phyloP scores from a whole-genome alignment of 1,140 invertebrate genomes.

The Zeugodacus cucurbitae region DNA sequence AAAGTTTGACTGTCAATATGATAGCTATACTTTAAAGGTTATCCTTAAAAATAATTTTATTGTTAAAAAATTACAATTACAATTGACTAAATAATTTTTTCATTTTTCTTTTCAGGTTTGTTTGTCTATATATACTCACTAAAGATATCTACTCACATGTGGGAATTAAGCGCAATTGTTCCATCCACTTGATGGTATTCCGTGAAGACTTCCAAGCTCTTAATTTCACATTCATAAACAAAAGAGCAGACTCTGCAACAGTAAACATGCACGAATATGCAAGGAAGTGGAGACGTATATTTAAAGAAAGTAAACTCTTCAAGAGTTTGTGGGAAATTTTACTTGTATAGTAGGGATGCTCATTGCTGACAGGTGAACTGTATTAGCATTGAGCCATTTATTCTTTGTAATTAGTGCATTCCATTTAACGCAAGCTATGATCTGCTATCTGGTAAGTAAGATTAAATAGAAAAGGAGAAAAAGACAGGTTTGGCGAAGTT shows the following conservation, averaged over 20 bases:
- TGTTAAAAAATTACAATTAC: not conserved
- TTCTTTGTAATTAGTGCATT: not conserved
- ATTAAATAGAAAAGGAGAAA: too few relatives aligned
- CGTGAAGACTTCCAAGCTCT: constrained; percentile 1
- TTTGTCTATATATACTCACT: not conserved
- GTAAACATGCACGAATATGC: not conserved
- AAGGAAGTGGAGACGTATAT: not conserved
- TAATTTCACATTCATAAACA: not conserved
- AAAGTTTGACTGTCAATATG: too few relatives aligned
- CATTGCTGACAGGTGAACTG: not conserved
- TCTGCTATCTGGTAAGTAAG: too few relatives aligned
- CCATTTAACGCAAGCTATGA: too few relatives aligned
- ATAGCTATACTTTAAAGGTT: too few relatives aligned
- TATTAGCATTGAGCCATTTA: not conserved
- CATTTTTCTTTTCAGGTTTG: not conserved
- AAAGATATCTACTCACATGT: not conserved
- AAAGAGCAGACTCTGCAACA: not conserved
- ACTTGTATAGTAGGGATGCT: not conserved
- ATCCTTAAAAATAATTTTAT: too few relatives aligned
- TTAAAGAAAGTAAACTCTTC: not conserved
- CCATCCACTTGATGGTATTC: constrained; percentile 26
- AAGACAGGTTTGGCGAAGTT: not conserved
- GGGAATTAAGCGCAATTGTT: constrained; percentile 11
- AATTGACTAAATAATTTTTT: not conserved
- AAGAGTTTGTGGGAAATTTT: not conserved